Percentiles rank a stretch among this genome's conserved stretches.
These are phyloP conservation scores for Heterodera schachtii DNA, from an alignment of 1,140 invertebrate genomes.

Conservation along the genomic window DNA sequence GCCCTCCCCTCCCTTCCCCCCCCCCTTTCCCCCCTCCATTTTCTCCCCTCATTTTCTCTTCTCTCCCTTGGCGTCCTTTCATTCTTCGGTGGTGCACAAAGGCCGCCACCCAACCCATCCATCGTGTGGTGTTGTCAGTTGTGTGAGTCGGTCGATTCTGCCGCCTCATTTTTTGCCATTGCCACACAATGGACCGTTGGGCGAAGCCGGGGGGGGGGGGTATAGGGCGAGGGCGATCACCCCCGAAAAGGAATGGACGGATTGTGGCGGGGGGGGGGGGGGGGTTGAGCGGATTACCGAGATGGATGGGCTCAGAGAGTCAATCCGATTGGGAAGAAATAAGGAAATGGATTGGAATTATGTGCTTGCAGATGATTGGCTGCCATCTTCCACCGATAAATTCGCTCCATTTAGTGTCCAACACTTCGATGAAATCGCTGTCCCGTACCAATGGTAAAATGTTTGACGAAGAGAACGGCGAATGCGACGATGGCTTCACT, in stretches of 20 bases:
- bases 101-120: background rate
- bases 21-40: background rate
- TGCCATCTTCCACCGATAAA: background rate
- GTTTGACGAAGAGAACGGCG: conserved; percentile 25
- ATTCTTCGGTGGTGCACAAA: conserved; percentile 3
- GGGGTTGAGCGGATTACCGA: background rate
- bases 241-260: background rate
- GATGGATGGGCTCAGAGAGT: background rate
- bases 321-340: background rate
- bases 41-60: background rate
- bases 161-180: background rate
- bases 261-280: background rate
- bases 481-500: conserved; percentile 11
- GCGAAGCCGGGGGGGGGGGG: background rate
- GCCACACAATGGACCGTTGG: conserved; percentile 10
- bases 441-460: background rate
- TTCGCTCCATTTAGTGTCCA: conserved; percentile 33
- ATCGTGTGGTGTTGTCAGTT: too few species aligned
- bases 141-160: background rate
- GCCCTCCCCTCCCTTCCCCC: too few species aligned
- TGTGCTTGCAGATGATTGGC: background rate
- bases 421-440: conserved; percentile 27
- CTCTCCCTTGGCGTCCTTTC: conserved; percentile 14
- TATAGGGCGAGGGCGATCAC: background rate
- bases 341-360: background rate